Base-by-base conservation (phyloP, 2,888 invertebrate genomes). In the Dascillus cervinus region DNA sequence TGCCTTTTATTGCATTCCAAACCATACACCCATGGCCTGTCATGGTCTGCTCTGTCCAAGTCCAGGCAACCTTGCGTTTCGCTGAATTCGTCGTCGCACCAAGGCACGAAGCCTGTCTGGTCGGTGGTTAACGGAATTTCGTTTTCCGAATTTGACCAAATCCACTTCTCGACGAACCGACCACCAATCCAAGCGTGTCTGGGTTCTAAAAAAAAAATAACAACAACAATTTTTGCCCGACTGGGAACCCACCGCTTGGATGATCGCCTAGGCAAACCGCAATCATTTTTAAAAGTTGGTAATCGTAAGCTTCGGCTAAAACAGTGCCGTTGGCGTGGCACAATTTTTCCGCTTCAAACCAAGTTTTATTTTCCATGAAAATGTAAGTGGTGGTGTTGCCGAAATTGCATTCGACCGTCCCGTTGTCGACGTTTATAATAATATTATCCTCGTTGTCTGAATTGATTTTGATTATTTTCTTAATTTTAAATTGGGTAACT, bases 121-220 rank as follows among this genome's bases (percentile, higher is more conserved):
- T n/a, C n/a, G n/a, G n/a, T n/a, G n/a, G n/a, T n/a, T n/a, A n/a
- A n/a, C 3, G 6, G n/a, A 2, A 26, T 6, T n/a, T 14, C 1
- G 14, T 22, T 21, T 1, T 1, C n/a, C 3, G 11, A 14, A 11
- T 10, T 15, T 11, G 11, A 2, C 27, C 27, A 27, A 4, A n/a
- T 15, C 32, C 32, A 32, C 3, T 13, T 6, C 1, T 17, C 11
- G 6, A 9, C 4, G 1, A 9, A 11, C 13, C 13, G 15, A n/a
- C 20, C 27, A 6, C 32, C 22, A 22, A 32, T 4, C 32, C 32
- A 32, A 3, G 27, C 22, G 17, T 32, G 27, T 22, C 17, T 27
- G n/a, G 13, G 22, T 15, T 15, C 32, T 32, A 10, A 26, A 32
- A 26, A 6, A 29, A 3, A 22, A 13, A 15, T 26, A 2, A 12